Percentiles rank a stretch among this genome's conserved stretches.
Evolutionary conservation across 2,888 invertebrate species (phyloP).

Genomic region (Pollenia griseotomentosa): DNA sequence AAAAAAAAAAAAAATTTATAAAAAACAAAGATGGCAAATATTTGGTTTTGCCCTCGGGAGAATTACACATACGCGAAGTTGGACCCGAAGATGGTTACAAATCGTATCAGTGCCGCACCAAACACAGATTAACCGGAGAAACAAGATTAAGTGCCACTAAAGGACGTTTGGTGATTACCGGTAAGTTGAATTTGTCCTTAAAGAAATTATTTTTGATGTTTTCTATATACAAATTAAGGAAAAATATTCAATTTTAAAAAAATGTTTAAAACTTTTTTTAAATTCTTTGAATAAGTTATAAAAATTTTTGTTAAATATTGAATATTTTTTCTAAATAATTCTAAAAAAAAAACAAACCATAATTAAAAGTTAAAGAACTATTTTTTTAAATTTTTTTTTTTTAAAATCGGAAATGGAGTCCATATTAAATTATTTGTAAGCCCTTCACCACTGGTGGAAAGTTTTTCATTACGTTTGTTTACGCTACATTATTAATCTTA

Average conservation of each 20-base stretch:
- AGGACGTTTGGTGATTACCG: constrained; percentile 96
- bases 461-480: no score
- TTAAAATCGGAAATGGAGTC: no score
- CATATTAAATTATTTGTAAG: no score
- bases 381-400: not conserved
- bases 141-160: constrained; percentile 96
- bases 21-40: constrained; percentile 93
- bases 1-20: no score
- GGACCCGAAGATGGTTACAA: constrained; percentile 97
- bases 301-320: not conserved
- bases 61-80: constrained; percentile 97
- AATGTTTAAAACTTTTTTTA: not conserved
- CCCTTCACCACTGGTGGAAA: no score
- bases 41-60: constrained; percentile 96
- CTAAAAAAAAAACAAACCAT: constrained; percentile 36
- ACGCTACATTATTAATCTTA: no score
- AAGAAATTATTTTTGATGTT: not conserved
- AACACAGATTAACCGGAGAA: constrained; percentile 96
- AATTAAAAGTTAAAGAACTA: not conserved
- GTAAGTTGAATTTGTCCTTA: constrained; percentile 87
- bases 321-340: constrained; percentile 43
- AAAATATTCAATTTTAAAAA: constrained; percentile 27
- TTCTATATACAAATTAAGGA: not conserved
- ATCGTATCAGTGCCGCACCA: constrained; percentile 96
- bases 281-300: not conserved